Base-by-base conservation (phyloP, 2,888 invertebrate genomes). In the Phragmatobia fuliginosa region DNA sequence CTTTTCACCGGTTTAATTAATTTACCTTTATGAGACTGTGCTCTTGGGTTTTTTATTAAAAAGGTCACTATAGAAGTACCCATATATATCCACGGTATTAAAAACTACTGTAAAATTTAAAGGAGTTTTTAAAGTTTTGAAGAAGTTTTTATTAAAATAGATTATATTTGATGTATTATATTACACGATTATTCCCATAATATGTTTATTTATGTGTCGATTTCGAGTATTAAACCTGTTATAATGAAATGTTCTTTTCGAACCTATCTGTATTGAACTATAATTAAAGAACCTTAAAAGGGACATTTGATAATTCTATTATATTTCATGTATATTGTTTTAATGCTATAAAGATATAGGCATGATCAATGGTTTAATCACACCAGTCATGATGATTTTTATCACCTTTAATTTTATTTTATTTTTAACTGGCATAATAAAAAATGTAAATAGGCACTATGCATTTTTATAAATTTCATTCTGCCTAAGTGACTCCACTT, bases 21-120 rank as follows among this genome's bases (percentile, higher is more conserved):
- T 81, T 81, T 81, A 81, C 78, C 80, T 81, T 75, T 73, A 73
- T 74, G 79, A 76, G 69, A 73, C 74, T 70, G 74, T 61, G 60
- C 69, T 73, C 71, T 74, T 71, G 67, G 72, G 76, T 71, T 79
- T 80, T 78, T 79, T 68, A 62, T 77, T 74, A 79, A 79, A 77
- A 77, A 66, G 66, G 70, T 73, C 73, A 70, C 74, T 61, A 41
- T 64, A 33, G 25, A 62, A 66, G 59, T 62, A n/a, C n/a, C n/a
- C n/a, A n/a, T n/a, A n/a, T n/a, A 56, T 60, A 18, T 56, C 49
- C 62, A 56, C 14, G 62, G 45, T 68, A 25, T 71, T 62, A 49
- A 60, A 28, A 71, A 58, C 66, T 65, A 64, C 41, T 61, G 38
- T 61, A 61, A 62, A 31, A 58, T 67, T 41, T 56, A 18, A 36